Evolutionary conservation across 2,797 vertebrate species (phyloP), one percentile per base, ranked within the genome.

Genomic region (Eleutherodactylus coqui): DNA sequence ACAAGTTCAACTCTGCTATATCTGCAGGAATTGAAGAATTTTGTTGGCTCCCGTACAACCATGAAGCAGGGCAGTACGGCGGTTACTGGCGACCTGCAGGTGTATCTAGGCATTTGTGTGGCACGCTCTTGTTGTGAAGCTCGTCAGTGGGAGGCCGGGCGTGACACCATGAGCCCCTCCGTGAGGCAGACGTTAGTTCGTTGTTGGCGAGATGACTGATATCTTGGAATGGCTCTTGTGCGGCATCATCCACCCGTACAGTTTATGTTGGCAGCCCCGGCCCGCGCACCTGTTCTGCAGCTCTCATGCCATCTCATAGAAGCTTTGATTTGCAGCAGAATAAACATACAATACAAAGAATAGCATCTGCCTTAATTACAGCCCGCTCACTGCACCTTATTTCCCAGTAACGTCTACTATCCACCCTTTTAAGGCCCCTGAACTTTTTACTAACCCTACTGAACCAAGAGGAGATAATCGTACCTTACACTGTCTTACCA

Each of bases 301-400:
- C 91, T 93, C 92, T 2, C 89, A 93, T 94, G 94, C 92, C 92
- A 93, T 89, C 86, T 88, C 90, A 91, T 91, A 92, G 92, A 91
- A 93, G 90, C 92, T 94, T 94, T 94, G 92, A 94, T 94, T 94
- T 94, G 92, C 90, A 92, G 91, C 89, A 93, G 90, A 94, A 95
- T 92, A 91, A 94, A 95, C 93, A 94, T 91, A 91, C 91, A 93
- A 91, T 90, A 89, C 91, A 93, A 92, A 95, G 93, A 90, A 92
- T 93, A 90, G 93, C 92, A 94, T 94, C 92, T 94, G 93, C 92
- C 93, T 91, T 75, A 83, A 91, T n/a, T n/a, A n/a, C 92, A 93
- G 91, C 92, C 90, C n/a, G 89, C 90, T 51, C 58, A 38, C 53
- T 29, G 17, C 49, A 4, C 1, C 41, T 47, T 32, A 72, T 75